These are phyloP conservation scores for Palythoa caribaeorum DNA, from an alignment of 92 coral and sea anemone species.

Conservation along the genomic window DNA sequence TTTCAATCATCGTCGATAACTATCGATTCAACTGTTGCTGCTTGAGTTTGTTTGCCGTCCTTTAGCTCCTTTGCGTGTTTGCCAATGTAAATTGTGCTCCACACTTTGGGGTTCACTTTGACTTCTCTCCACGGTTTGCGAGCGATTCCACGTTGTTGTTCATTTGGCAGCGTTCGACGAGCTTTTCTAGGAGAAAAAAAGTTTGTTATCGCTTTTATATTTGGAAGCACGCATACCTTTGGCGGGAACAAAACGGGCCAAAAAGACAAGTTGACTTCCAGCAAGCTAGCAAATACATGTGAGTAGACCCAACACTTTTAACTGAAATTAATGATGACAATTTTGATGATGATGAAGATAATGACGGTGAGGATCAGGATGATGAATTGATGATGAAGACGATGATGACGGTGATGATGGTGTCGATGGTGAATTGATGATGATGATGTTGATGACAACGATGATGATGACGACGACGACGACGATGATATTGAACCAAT, in stretches of 20 bases:
- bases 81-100: slow-evolving; percentile 76
- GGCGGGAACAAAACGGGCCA: too few species aligned
- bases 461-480: background rate
- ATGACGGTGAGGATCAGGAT: too few species aligned
- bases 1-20: slow-evolving; percentile 87
- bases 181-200: slow-evolving; percentile 76
- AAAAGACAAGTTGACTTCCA: too few species aligned
- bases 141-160: slow-evolving; percentile 76
- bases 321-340: too few species aligned
- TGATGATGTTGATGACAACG: background rate
- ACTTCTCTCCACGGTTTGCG: slow-evolving; percentile 96
- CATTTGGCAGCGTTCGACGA: slow-evolving; percentile 76
- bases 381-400: too few species aligned
- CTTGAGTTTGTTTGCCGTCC: slow-evolving; percentile 38
- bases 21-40: slow-evolving; percentile 71
- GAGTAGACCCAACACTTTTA: too few species aligned
- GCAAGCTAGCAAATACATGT: too few species aligned
- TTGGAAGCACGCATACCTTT: background rate
- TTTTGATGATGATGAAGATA: too few species aligned
- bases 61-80: slow-evolving; percentile 36
- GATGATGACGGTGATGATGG: background rate
- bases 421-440: background rate
- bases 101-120: slow-evolving; percentile 83
- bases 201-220: background rate
- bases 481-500: background rate